A percentile compares a stretch with the other conserved stretches of the same genome.
phyloP scores from a whole-genome alignment of 53 echinoderm and acorn worm species.

The Temnopleurus reevesii region DNA sequence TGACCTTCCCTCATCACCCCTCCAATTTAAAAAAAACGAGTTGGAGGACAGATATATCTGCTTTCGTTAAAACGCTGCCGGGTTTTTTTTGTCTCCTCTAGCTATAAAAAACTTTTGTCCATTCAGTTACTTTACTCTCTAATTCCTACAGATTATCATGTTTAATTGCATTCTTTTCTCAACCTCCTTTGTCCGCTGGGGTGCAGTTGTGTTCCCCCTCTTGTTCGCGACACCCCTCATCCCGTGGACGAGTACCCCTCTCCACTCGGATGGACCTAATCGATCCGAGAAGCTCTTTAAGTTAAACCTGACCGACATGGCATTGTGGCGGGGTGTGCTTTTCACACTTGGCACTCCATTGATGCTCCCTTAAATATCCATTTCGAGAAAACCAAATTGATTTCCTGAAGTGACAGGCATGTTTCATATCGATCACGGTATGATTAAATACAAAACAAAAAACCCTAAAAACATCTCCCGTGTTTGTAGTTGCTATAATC shows the following conservation, averaged over 20 bases:
- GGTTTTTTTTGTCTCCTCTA: too few relatives aligned
- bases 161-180: slow-evolving; percentile 27
- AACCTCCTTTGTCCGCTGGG: not conserved
- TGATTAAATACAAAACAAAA: slow-evolving; percentile 48
- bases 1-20: slow-evolving; percentile 28
- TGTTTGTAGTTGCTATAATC: not conserved
- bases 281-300: not conserved
- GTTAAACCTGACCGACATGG: slow-evolving; percentile 56
- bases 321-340: not conserved
- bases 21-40: not conserved
- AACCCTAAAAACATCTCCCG: slow-evolving; percentile 14
- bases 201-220: not conserved
- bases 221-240: not conserved
- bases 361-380: not conserved
- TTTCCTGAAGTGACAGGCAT: slow-evolving; percentile 43
- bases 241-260: not conserved
- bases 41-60: not conserved
- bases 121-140: not conserved
- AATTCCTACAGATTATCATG: slow-evolving; percentile 16
- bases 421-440: slow-evolving; percentile 50
- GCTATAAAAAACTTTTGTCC: slow-evolving; percentile 23
- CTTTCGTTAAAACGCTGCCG: slow-evolving; percentile 1
- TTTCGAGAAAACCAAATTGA: slow-evolving; percentile 40
- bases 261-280: not conserved
- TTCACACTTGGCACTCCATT: slow-evolving; percentile 49